These are phyloP conservation scores for Anomalospiza imberbis DNA, from an alignment of 2,797 vertebrate species.

Conservation along the genomic window DNA sequence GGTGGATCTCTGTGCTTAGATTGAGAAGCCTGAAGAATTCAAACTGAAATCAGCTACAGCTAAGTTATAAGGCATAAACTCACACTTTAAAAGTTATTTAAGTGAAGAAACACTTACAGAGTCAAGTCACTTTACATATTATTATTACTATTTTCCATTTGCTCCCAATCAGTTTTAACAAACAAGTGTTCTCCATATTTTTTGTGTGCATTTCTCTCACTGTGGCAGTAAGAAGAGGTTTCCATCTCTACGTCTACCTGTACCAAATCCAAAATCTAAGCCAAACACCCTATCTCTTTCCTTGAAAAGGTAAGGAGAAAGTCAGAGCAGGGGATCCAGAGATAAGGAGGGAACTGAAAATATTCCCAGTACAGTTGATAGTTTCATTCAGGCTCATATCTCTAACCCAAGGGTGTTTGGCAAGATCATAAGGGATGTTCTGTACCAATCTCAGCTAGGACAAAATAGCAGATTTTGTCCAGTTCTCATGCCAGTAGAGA, in stretches of 20 bases:
- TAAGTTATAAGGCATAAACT: not conserved
- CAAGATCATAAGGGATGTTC: not conserved
- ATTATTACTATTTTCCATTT: not conserved
- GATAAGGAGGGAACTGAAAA: not conserved
- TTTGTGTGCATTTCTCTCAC: not conserved
- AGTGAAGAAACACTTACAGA: not conserved
- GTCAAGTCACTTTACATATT: not conserved
- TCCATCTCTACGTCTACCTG: not conserved
- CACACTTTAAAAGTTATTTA: not conserved
- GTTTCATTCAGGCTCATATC: not conserved
- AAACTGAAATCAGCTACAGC: not conserved
- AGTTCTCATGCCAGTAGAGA: not conserved
- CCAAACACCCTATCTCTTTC: not conserved
- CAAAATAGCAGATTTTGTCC: not conserved
- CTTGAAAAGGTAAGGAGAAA: not conserved
- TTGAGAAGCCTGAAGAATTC: not conserved
- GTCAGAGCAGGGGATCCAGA: not conserved
- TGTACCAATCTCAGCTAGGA: not conserved
- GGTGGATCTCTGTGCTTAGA: slow-evolving; percentile 28
- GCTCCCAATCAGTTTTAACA: not conserved
- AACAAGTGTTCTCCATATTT: not conserved
- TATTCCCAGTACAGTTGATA: not conserved
- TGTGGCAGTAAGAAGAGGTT: not conserved
- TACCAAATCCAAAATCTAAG: not conserved
- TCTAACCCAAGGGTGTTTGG: not conserved